Evolutionary conservation across 2,797 vertebrate species (phyloP).

Genomic region (Syndactyla subalaris): DNA sequence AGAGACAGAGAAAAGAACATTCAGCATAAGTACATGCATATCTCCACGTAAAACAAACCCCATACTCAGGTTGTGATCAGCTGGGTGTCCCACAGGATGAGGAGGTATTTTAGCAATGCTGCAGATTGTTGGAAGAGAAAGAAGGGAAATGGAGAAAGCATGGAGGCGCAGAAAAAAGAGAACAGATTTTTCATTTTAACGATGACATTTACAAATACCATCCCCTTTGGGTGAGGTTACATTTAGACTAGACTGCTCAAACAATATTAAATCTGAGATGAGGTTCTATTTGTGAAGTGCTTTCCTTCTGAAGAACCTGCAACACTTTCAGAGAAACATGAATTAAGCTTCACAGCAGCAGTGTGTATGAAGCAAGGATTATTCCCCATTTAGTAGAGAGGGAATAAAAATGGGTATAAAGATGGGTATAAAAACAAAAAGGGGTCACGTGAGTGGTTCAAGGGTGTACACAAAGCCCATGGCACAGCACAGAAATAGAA

Average conservation of each 20-base stretch:
- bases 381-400: neutral
- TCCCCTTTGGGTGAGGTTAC: conserved; percentile 3
- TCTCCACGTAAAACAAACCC: neutral
- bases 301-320: neutral
- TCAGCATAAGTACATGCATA: neutral
- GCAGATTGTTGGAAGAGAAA: neutral
- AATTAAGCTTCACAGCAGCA: conserved; percentile 5
- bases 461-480: conserved; percentile 18
- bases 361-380: neutral
- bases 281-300: conserved; percentile 9
- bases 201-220: conserved; percentile 50
- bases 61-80: neutral
- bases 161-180: neutral
- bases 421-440: conserved; percentile 32
- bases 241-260: neutral
- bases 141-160: neutral
- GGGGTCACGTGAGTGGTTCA: neutral
- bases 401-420: conserved; percentile 37
- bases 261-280: conserved; percentile 8
- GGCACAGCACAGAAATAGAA: conserved; percentile 49
- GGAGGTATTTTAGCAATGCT: neutral
- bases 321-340: neutral
- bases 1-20: neutral
- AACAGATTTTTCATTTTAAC: conserved; percentile 34
- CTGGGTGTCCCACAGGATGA: neutral